Base-by-base conservation (phyloP, 2,888 invertebrate genomes). In the Lucinisca nassula region DNA sequence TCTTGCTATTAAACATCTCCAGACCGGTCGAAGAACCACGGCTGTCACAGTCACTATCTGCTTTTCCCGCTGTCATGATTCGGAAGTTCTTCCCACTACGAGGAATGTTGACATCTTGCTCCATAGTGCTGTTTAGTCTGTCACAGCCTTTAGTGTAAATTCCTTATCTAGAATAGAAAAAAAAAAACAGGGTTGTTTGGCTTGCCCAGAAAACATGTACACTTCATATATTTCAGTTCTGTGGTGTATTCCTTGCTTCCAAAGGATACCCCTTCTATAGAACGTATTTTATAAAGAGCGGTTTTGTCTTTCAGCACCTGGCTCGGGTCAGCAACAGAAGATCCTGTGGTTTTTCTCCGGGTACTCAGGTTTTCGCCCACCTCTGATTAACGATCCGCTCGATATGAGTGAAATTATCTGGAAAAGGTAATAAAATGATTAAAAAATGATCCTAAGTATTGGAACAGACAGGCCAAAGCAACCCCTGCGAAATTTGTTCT, bases 21-120 rank as follows among this genome's bases (percentile, higher is more conserved):
- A 30, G 45, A 14, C 6, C 51, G n/a, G 6, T 38, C 4, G 75
- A 45, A 8, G 45, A 45, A 27, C 40, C 75, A 30, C 49, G 45
- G 27, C 67, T 67, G 1, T 67, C 67, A 35, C 35, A 67, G 35
- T 67, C 67, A 21, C 67, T 67, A 21, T 67, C 67, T 21, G 67
- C 21, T 35, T 67, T 67, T 21, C 67, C 67, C 8, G 17, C 17
- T 10, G 74, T 74, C 21, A 24, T 45, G n/a, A 45, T 74, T 6
- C 74, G 12, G 49, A 74, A 49, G 49, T 40, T 74, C 27, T 74
- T 40, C 14, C 74, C 49, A 24, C 74, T 30, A n/a, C 30, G 8
- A 1, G 24, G 1, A n/a, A 74, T n/a, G 30, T 74, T 74, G 12
- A 74, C 74, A 74, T 74, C 74, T 45, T 74, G 45, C 24, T 74